These are phyloP conservation scores for Thermophis baileyi DNA, from an alignment of 2,113 vertebrate species.

Conservation along the genomic window DNA sequence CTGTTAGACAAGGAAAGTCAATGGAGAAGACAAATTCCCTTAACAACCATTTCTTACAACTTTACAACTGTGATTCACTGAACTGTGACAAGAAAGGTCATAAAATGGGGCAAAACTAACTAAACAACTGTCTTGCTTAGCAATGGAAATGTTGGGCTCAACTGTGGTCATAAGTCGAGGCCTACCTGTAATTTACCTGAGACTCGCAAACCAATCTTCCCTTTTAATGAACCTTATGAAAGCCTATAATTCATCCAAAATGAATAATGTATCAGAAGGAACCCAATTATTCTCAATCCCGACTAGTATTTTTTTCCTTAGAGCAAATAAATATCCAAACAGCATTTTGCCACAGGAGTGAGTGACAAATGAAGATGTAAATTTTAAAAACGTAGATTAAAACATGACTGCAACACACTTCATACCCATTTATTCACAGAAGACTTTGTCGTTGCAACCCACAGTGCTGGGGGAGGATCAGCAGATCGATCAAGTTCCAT, in stretches of 20 bases:
- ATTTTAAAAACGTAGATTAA: not conserved
- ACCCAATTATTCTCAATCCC: not conserved
- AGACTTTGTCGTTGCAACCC: constrained; percentile 97
- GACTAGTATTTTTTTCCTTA: not conserved
- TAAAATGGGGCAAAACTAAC: not conserved
- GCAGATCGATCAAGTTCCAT: constrained; percentile 97
- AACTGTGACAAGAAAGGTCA: not conserved
- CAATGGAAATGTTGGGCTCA: not conserved
- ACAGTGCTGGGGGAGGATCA: constrained; percentile 92
- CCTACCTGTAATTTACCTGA: not conserved
- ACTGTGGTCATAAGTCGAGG: not conserved
- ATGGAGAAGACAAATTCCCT: not conserved
- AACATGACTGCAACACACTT: not conserved
- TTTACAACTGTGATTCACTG: not conserved
- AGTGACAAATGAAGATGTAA: not conserved
- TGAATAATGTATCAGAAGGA: not conserved
- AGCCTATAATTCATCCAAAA: not conserved
- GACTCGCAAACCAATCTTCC: not conserved
- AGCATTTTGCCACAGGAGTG: too few species aligned
- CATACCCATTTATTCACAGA: constrained; percentile 98
- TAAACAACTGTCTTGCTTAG: not conserved
- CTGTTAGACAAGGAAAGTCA: not conserved
- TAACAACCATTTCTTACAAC: too few species aligned
- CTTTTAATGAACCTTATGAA: not conserved
- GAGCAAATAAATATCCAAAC: not conserved